Conservation (phyloP, 2,888 invertebrate genomes). For the Heliconius ethilla region DNA sequence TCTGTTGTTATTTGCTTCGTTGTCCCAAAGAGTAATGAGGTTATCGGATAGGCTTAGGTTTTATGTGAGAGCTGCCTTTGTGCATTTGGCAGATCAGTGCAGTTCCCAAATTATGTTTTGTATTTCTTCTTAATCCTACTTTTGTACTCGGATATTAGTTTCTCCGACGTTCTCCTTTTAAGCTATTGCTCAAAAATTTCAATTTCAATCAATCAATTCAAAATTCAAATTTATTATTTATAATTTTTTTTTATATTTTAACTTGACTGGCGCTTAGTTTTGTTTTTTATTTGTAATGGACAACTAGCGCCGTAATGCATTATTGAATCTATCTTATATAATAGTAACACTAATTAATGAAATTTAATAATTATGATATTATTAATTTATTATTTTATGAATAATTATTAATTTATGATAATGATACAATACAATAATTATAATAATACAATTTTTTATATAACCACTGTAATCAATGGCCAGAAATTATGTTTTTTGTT, state of each 20-base stretch:
- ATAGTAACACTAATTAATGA: background rate
- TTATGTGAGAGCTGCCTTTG: slow-evolving; percentile 28
- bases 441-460: slow-evolving; percentile 13
- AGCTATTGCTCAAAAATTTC: slow-evolving; percentile 5
- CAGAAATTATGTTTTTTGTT: slow-evolving; percentile 13
- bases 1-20: slow-evolving; percentile 61
- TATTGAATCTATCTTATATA: slow-evolving; percentile 8
- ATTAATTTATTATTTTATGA: background rate
- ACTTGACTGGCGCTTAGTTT: background rate
- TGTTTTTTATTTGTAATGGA: background rate
- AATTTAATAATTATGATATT: no score
- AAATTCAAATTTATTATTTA: background rate
- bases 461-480: slow-evolving; percentile 31
- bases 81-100: background rate
- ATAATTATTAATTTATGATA: slow-evolving; percentile 9
- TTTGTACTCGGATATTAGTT: background rate
- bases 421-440: background rate
- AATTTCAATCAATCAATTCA: background rate
- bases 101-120: background rate
- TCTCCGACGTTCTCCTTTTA: background rate
- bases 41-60: slow-evolving; percentile 62
- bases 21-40: slow-evolving; percentile 74
- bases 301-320: background rate
- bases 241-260: background rate
- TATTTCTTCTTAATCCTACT: background rate